phyloP scores from a whole-genome alignment of 2,888 invertebrate genomes.

The Phasia obesa region DNA sequence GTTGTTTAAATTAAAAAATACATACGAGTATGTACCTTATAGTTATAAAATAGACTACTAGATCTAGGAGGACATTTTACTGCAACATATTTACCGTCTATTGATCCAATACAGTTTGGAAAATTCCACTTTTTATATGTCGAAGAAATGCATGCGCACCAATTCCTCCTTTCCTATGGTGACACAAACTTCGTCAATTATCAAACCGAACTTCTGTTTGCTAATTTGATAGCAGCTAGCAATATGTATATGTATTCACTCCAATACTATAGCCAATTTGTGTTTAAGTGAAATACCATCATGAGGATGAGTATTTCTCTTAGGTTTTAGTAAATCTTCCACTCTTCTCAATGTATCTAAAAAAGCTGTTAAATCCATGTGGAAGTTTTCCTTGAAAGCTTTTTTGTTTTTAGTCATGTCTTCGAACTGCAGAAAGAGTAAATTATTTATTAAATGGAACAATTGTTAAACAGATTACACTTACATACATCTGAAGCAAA shows the following conservation, averaged over 20 bases:
- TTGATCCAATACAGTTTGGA: constrained; percentile 20
- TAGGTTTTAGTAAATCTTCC: not conserved
- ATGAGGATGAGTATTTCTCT: not conserved
- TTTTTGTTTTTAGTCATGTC: too few species aligned
- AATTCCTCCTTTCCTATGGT: constrained; percentile 10
- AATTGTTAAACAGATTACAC: too few species aligned
- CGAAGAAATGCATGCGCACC: not conserved
- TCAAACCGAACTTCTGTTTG: constrained; percentile 20
- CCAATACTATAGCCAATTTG: constrained; percentile 2
- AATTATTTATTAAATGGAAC: too few species aligned
- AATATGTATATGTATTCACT: constrained; percentile 1
- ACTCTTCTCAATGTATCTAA: not conserved
- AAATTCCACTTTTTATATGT: constrained; percentile 36
- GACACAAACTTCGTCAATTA: constrained; percentile 21
- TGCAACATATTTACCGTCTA: constrained; percentile 26
- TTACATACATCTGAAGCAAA: too few species aligned
- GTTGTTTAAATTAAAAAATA: not conserved
- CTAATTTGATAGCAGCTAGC: not conserved
- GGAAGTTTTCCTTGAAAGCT: too few species aligned
- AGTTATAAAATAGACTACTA: constrained; percentile 13
- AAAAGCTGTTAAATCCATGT: too few species aligned
- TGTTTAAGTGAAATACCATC: not conserved
- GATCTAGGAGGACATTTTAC: constrained; percentile 22
- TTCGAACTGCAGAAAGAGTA: too few species aligned
- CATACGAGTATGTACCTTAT: constrained; percentile 14